Evolutionary conservation across 1,140 invertebrate species (phyloP).

Genomic region (Caenorhabditis inopinata): DNA sequence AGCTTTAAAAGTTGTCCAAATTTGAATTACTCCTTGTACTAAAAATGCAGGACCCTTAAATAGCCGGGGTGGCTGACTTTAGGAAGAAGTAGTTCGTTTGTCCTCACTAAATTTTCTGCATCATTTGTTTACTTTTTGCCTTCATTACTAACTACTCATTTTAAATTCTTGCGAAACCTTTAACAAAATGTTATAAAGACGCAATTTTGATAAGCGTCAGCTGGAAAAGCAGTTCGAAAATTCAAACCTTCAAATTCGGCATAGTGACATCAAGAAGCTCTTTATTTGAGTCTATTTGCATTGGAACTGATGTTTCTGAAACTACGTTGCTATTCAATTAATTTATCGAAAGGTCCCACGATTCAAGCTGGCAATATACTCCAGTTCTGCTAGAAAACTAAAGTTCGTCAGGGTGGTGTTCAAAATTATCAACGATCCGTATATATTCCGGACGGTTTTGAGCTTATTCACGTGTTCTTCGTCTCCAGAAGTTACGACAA

Average conservation of each 20-base stretch:
- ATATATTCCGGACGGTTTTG: neutral
- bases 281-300: neutral
- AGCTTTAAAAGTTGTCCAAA: too few relatives aligned
- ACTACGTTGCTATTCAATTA: too few relatives aligned
- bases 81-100: too few relatives aligned
- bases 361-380: neutral
- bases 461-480: neutral
- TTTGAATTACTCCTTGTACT: neutral
- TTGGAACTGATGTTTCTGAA: neutral
- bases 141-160: too few relatives aligned
- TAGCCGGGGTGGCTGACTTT: too few relatives aligned
- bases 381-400: neutral
- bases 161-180: too few relatives aligned
- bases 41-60: too few relatives aligned
- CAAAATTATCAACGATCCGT: neutral
- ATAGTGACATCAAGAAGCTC: neutral
- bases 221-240: too few relatives aligned
- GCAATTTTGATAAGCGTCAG: too few relatives aligned
- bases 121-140: too few relatives aligned
- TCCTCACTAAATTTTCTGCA: too few relatives aligned
- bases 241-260: neutral
- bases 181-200: too few relatives aligned
- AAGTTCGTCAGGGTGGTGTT: neutral
- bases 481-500: neutral
- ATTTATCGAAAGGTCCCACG: neutral